A percentile compares a stretch with the other conserved stretches of the same genome.
These are phyloP conservation scores for Apostichopus parvimensis DNA, from an alignment of 35 echinoderm and acorn worm genomes.

Conservation along the genomic window DNA sequence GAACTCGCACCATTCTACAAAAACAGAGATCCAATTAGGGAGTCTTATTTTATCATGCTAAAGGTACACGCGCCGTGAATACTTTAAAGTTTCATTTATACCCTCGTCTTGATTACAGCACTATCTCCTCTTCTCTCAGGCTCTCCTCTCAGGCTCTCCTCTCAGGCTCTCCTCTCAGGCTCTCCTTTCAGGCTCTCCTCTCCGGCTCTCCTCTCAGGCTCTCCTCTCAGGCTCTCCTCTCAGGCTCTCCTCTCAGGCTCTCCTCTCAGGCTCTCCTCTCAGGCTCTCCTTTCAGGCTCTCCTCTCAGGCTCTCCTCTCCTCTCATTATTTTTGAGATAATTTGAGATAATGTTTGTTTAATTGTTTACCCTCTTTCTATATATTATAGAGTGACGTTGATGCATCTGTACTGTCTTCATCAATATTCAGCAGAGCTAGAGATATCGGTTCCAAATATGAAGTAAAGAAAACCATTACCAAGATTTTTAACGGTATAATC, in stretches of 20 bases:
- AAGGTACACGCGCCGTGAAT: background rate
- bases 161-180: too few relatives aligned
- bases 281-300: too few relatives aligned
- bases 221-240: too few relatives aligned
- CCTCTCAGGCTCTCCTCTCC: too few relatives aligned
- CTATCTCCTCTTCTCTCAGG: too few relatives aligned
- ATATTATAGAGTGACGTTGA: constrained; percentile 38
- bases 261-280: too few relatives aligned
- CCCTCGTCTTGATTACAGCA: too few relatives aligned
- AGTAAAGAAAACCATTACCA: constrained; percentile 35
- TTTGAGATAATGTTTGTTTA: background rate
- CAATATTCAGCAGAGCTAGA: constrained; percentile 16
- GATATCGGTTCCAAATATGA: constrained; percentile 1
- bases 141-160: too few relatives aligned
- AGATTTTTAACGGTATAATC: constrained; percentile 57
- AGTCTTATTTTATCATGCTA: constrained; percentile 29
- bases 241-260: too few relatives aligned
- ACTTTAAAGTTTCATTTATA: too few relatives aligned
- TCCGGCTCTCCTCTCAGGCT: too few relatives aligned
- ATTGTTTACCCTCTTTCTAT: background rate
- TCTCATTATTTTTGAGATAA: background rate
- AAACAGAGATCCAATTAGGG: constrained; percentile 16
- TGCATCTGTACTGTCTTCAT: background rate
- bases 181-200: too few relatives aligned
- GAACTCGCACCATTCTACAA: constrained; percentile 3